phyloP scores from a whole-genome alignment of 1,140 invertebrate genomes.

The Philaenus spumarius region DNA sequence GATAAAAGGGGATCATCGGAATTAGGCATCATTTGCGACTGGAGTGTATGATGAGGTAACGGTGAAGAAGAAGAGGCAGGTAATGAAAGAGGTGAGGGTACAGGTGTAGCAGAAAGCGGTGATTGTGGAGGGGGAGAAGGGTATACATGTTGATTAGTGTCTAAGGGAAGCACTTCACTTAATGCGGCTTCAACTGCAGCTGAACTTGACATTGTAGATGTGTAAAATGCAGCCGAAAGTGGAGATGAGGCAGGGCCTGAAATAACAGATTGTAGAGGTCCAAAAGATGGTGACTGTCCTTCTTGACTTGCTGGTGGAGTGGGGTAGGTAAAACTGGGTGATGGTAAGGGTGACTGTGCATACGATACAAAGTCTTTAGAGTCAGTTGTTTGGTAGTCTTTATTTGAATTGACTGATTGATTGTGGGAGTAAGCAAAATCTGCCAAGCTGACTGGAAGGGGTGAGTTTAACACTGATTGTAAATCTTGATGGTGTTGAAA shows the following conservation, averaged over 20 bases:
- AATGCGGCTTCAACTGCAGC: slow-evolving; percentile 76
- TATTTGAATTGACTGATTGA: slow-evolving; percentile 36
- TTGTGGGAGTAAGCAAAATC: slow-evolving; percentile 64
- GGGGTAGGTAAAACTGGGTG: slow-evolving; percentile 71
- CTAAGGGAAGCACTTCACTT: slow-evolving; percentile 69
- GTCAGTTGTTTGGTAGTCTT: slow-evolving; percentile 41
- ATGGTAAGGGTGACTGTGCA: slow-evolving; percentile 52
- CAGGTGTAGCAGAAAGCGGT: slow-evolving; percentile 49
- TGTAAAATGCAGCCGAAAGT: slow-evolving; percentile 71
- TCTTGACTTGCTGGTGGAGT: slow-evolving; percentile 78
- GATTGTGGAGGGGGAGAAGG: slow-evolving; percentile 59
- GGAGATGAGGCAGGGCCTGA: slow-evolving; percentile 55
- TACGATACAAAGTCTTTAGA: slow-evolving; percentile 28
- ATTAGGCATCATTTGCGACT: slow-evolving; percentile 75
- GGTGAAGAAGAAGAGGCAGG: slow-evolving; percentile 49
- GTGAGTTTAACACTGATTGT: slow-evolving; percentile 65
- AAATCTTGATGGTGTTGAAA: slow-evolving; percentile 54
- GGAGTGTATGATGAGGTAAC: slow-evolving; percentile 48
- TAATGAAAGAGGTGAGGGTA: slow-evolving; percentile 48
- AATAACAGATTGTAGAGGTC: slow-evolving; percentile 36
- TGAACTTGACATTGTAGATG: slow-evolving; percentile 76
- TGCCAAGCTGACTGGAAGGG: slow-evolving; percentile 66
- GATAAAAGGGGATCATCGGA: slow-evolving; percentile 76
- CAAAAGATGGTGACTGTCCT: slow-evolving; percentile 55
- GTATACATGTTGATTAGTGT: slow-evolving; percentile 50